Evolutionary conservation across 2,888 invertebrate species (phyloP).

Genomic region (Lasioglossum marginatum): DNA sequence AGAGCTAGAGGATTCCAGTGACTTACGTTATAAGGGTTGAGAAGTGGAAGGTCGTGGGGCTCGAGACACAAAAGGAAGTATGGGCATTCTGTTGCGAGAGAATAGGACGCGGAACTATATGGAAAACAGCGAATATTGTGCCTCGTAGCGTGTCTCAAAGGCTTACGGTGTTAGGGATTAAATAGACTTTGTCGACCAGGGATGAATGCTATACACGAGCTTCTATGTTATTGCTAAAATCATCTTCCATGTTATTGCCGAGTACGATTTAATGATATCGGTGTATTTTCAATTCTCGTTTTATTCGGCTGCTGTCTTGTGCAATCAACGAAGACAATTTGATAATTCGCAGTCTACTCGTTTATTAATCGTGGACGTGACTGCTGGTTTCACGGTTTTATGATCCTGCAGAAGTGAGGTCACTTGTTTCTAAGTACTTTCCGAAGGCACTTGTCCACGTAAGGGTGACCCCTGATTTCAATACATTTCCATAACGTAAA

Average conservation of each 20-base stretch:
- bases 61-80: not conserved
- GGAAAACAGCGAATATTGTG: not conserved
- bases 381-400: not conserved
- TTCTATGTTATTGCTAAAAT: not conserved
- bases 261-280: too few relatives aligned
- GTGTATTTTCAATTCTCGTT: too few relatives aligned
- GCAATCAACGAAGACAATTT: too few relatives aligned
- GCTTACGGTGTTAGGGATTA: not conserved
- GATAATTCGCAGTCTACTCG: too few relatives aligned
- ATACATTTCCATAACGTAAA: constrained; percentile 3
- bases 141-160: not conserved
- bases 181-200: not conserved
- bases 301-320: too few relatives aligned
- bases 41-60: not conserved
- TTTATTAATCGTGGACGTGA: not conserved
- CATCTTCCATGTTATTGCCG: not conserved
- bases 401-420: too few relatives aligned
- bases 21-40: not conserved
- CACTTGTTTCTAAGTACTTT: not conserved
- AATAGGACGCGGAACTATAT: not conserved
- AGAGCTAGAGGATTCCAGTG: not conserved
- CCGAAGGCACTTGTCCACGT: not conserved
- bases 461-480: not conserved
- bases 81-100: not conserved
- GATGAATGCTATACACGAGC: not conserved